Evolutionary conservation across 2,888 invertebrate species (phyloP).

Genomic region (Pegoplata infirma): DNA sequence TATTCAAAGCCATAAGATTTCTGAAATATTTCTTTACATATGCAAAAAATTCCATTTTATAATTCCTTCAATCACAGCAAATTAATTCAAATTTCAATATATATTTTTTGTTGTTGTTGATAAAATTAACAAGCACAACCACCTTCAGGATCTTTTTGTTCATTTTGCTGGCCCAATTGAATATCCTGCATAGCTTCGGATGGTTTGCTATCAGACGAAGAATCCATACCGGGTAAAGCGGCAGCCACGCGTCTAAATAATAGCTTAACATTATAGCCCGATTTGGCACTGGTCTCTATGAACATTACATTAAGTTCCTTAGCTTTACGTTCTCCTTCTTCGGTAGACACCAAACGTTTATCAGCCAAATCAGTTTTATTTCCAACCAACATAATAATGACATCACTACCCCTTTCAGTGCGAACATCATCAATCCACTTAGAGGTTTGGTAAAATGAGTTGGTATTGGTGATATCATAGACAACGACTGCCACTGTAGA

Average conservation of each 20-base stretch:
- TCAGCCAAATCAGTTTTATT: slow-evolving; percentile 99
- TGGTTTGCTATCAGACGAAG: slow-evolving; percentile 92
- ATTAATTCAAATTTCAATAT: slow-evolving; percentile 35
- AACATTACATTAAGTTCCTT: slow-evolving; percentile 99
- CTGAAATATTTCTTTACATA: slow-evolving; percentile 25
- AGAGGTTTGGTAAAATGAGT: slow-evolving; percentile 99
- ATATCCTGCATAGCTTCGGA: slow-evolving; percentile 99
- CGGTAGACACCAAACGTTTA: slow-evolving; percentile 98
- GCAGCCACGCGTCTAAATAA: slow-evolving; percentile 98
- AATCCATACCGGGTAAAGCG: slow-evolving; percentile 99
- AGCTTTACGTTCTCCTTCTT: slow-evolving; percentile 98
- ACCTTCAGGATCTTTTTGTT: slow-evolving; percentile 94
- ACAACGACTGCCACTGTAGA: slow-evolving; percentile 99
- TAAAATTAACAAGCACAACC: slow-evolving; percentile 92
- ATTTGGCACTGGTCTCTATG: slow-evolving; percentile 99
- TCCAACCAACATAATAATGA: slow-evolving; percentile 99
- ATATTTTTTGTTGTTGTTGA: slow-evolving; percentile 4
- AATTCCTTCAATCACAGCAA: slow-evolving; percentile 57
- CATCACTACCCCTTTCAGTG: slow-evolving; percentile 98
- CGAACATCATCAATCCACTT: slow-evolving; percentile 99
- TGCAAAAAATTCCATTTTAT: slow-evolving; percentile 28
- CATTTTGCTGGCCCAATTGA: slow-evolving; percentile 96
- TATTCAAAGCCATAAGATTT: background rate
- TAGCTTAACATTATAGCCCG: slow-evolving; percentile 99
- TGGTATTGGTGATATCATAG: slow-evolving; percentile 99